phyloP scores from a whole-genome alignment of 2,888 invertebrate species.

The Venustoraphidia nigricollis region DNA sequence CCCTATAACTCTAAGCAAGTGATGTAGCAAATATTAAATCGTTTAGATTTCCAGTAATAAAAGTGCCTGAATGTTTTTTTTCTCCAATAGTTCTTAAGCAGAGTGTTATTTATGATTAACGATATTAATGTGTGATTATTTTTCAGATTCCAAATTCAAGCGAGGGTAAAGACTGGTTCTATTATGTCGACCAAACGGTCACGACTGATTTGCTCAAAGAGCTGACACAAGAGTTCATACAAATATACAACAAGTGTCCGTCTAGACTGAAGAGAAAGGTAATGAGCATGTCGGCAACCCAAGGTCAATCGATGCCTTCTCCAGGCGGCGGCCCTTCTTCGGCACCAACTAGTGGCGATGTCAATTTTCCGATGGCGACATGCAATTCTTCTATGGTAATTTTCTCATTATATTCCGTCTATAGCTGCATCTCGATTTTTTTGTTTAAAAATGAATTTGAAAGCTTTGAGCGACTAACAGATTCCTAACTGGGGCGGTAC shows the following conservation, averaged over 20 bases:
- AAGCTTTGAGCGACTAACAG: no score
- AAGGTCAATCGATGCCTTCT: conserved; percentile 22
- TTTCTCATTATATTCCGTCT: background rate
- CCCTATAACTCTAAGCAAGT: no score
- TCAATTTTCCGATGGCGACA: background rate
- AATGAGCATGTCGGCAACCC: conserved; percentile 46
- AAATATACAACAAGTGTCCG: conserved; percentile 86
- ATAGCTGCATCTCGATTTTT: background rate
- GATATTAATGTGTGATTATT: background rate
- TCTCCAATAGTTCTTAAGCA: no score
- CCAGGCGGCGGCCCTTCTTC: conserved; percentile 10
- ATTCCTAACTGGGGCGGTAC: no score
- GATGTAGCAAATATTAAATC: no score
- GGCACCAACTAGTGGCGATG: background rate
- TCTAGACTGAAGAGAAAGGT: conserved; percentile 80
- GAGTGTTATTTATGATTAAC: no score
- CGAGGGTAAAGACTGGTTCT: conserved; percentile 90
- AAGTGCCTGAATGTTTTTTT: no score
- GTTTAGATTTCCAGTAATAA: no score
- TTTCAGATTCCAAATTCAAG: conserved; percentile 80
- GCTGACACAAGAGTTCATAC: conserved; percentile 77
- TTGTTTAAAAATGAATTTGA: background rate
- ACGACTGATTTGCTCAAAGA: conserved; percentile 71
- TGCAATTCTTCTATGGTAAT: conserved; percentile 3
- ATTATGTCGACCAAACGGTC: conserved; percentile 84